Evolutionary conservation across 64 coral and sea anemone species (phyloP).

Genomic region (Stichodactyla helianthus): DNA sequence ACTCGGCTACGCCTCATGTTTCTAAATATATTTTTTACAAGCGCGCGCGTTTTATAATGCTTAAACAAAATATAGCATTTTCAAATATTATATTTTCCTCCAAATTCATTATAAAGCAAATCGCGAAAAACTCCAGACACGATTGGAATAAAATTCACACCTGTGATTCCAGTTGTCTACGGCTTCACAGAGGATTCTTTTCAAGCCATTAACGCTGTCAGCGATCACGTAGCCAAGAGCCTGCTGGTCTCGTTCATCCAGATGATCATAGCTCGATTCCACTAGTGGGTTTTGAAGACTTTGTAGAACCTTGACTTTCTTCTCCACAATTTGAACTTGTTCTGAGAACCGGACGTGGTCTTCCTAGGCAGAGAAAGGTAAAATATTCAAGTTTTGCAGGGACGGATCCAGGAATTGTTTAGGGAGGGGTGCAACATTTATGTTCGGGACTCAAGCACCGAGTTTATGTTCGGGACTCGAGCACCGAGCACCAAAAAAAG

Average conservation of each 20-base stretch:
- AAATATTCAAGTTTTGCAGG: background rate
- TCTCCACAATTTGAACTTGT: constrained; percentile 75
- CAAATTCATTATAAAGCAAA: too few relatives aligned
- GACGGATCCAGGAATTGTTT: background rate
- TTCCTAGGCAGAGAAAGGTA: constrained; percentile 26
- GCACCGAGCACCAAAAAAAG: too few relatives aligned
- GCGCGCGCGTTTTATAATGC: too few relatives aligned
- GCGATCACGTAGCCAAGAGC: constrained; percentile 90
- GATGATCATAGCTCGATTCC: constrained; percentile 19
- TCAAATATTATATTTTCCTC: too few relatives aligned
- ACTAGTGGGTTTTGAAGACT: constrained; percentile 42
- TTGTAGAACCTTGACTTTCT: constrained; percentile 67
- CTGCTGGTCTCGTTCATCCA: constrained; percentile 57
- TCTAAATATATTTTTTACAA: too few relatives aligned
- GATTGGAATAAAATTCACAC: constrained; percentile 17
- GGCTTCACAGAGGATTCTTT: constrained; percentile 82
- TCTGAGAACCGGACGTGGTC: constrained; percentile 68
- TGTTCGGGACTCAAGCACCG: too few relatives aligned
- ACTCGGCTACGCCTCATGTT: too few relatives aligned
- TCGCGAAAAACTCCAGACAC: background rate
- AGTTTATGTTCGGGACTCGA: too few relatives aligned
- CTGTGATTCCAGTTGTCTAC: constrained; percentile 83
- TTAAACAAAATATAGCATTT: too few relatives aligned
- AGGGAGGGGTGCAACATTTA: too few relatives aligned
- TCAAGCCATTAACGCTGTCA: constrained; percentile 82